These are phyloP conservation scores for Scelioninae gen. 1 DNA, from an alignment of 2,888 invertebrate genomes.

Conservation along the genomic window DNA sequence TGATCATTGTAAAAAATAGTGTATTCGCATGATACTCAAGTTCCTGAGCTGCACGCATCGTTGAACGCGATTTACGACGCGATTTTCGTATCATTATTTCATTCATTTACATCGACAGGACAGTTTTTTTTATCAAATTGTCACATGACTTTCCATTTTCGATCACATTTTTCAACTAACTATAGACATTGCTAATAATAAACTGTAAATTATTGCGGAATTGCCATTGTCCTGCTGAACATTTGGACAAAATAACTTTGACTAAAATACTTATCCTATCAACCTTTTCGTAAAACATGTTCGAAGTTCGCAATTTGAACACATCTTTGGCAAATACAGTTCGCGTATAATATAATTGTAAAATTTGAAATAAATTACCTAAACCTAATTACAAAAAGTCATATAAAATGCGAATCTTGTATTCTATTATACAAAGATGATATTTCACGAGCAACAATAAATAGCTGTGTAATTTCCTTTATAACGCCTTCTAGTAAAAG, in stretches of 20 bases:
- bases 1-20: conserved; percentile 72
- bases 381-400: background rate
- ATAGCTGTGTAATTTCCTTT: conserved; percentile 63
- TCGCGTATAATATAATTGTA: too few species aligned
- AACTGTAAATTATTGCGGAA: too few species aligned
- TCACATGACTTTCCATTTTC: conserved; percentile 25
- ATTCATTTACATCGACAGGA: conserved; percentile 62
- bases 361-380: too few species aligned
- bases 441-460: conserved; percentile 58
- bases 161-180: too few species aligned
- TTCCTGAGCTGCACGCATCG: conserved; percentile 75
- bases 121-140: conserved; percentile 50
- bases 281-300: too few species aligned
- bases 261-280: too few species aligned
- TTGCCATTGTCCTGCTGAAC: too few species aligned
- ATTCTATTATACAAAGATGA: conserved; percentile 57
- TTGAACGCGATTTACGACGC: conserved; percentile 75
- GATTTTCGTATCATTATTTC: conserved; percentile 71
- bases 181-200: too few species aligned
- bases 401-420: conserved; percentile 15
- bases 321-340: too few species aligned
- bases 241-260: too few species aligned
- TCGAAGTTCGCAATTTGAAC: too few species aligned
- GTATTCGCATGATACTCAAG: conserved; percentile 73
- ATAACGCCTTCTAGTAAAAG: conserved; percentile 65